A percentile compares a stretch with the other conserved stretches of the same genome.
phyloP scores from a whole-genome alignment of 1,140 invertebrate species.

The Mycetomoellerius zeteki region DNA sequence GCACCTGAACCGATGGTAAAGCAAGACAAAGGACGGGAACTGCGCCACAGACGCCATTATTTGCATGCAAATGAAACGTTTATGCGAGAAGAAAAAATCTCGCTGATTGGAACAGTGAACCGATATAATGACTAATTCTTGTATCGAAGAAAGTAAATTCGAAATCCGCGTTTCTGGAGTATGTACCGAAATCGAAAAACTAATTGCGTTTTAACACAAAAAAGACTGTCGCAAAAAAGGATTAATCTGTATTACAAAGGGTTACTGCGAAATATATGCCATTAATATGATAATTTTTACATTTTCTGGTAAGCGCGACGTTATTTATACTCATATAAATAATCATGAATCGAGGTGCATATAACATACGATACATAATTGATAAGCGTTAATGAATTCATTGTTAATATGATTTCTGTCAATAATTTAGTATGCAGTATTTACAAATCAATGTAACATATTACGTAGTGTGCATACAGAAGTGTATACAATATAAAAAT shows the following conservation, averaged over 20 bases:
- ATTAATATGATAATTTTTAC: slow-evolving; percentile 52
- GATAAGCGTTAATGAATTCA: slow-evolving; percentile 50
- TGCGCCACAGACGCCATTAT: slow-evolving; percentile 43
- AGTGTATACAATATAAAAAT: background rate
- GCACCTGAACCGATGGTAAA: slow-evolving; percentile 64
- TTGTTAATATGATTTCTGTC: slow-evolving; percentile 40
- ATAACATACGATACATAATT: slow-evolving; percentile 48
- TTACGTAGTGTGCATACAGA: slow-evolving; percentile 1
- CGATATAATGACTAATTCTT: slow-evolving; percentile 15
- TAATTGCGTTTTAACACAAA: slow-evolving; percentile 21
- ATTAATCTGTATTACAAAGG: slow-evolving; percentile 4
- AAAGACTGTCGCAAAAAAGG: background rate
- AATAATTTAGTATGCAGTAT: slow-evolving; percentile 52
- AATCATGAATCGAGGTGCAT: slow-evolving; percentile 40
- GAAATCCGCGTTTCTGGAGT: background rate
- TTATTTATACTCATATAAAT: slow-evolving; percentile 54
- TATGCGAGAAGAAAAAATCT: slow-evolving; percentile 43
- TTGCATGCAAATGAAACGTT: slow-evolving; percentile 62
- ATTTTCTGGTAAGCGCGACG: background rate
- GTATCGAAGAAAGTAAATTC: slow-evolving; percentile 36
- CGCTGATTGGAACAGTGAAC: slow-evolving; percentile 25
- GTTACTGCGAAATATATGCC: slow-evolving; percentile 8
- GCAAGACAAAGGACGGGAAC: slow-evolving; percentile 52
- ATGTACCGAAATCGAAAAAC: slow-evolving; percentile 20
- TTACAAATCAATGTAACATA: slow-evolving; percentile 28